Conservation (phyloP, 2,888 invertebrate genomes). For the Philonicus albiceps region DNA sequence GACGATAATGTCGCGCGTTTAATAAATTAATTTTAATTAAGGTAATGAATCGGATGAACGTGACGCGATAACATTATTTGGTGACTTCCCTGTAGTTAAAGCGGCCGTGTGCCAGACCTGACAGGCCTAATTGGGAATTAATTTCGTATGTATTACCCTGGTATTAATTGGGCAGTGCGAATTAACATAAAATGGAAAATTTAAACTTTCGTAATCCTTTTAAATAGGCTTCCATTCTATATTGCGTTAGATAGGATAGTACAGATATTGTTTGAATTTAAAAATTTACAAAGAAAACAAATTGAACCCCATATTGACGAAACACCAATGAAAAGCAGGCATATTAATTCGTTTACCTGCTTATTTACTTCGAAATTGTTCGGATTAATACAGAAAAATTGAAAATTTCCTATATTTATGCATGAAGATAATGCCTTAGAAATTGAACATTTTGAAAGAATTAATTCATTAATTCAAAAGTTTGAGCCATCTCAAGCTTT, state of each 20-base stretch:
- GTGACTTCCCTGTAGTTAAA: slow-evolving; percentile 3
- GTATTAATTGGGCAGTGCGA: background rate
- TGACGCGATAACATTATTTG: slow-evolving; percentile 20
- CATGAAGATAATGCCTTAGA: no score
- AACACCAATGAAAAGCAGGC: no score
- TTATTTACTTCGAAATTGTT: no score
- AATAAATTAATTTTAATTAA: slow-evolving; percentile 31
- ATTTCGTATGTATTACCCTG: background rate
- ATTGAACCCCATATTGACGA: no score
- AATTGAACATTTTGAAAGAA: no score
- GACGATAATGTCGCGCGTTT: background rate
- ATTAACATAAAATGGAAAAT: slow-evolving; percentile 12
- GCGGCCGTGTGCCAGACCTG: background rate
- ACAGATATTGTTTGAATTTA: no score
- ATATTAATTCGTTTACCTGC: no score
- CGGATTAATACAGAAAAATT: no score
- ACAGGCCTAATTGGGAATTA: slow-evolving; percentile 18
- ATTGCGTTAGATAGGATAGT: background rate
- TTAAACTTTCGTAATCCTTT: background rate
- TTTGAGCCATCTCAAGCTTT: no score
- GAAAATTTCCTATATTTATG: no score
- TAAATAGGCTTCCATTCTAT: background rate
- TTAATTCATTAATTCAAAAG: no score
- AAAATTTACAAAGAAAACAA: no score
- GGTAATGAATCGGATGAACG: slow-evolving; percentile 21